These are phyloP conservation scores for Ammospiza caudacuta DNA, from an alignment of 2,113 vertebrate genomes.

Conservation along the genomic window DNA sequence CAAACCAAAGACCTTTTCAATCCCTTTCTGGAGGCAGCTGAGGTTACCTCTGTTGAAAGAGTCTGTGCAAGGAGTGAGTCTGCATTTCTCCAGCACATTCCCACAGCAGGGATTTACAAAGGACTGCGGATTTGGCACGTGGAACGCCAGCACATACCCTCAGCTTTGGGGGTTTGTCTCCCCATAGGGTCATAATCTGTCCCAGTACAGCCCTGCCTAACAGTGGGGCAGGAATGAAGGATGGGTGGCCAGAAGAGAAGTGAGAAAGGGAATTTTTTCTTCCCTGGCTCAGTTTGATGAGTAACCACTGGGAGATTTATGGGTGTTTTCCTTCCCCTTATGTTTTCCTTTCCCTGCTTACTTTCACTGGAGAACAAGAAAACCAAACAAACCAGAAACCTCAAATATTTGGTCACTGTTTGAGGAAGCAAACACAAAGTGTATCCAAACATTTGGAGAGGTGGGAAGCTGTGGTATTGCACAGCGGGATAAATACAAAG, in stretches of 20 bases:
- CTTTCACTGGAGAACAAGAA: background rate
- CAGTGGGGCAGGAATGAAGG: background rate
- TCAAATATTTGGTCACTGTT: background rate
- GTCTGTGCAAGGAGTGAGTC: background rate
- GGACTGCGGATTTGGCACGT: accelerated
- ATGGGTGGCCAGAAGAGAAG: background rate
- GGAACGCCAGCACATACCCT: accelerated
- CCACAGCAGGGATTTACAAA: background rate
- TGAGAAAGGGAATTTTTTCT: background rate
- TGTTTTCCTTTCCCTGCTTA: background rate
- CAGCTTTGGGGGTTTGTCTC: background rate
- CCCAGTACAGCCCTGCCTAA: background rate
- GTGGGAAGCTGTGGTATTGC: background rate
- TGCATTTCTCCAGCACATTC: constrained; percentile 21
- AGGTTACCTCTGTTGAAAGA: background rate
- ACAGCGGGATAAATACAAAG: background rate
- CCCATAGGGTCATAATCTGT: accelerated
- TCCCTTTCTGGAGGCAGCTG: background rate
- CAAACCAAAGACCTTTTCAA: constrained; percentile 43
- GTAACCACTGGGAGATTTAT: background rate
- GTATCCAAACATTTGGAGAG: background rate
- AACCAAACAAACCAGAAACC: background rate
- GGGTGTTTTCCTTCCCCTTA: background rate
- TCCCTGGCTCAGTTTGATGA: background rate
- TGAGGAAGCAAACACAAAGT: background rate